Percentiles rank a stretch among this genome's conserved stretches.
phyloP scores from a whole-genome alignment of 2,113 vertebrate species.

The Apodemus sylvaticus region DNA sequence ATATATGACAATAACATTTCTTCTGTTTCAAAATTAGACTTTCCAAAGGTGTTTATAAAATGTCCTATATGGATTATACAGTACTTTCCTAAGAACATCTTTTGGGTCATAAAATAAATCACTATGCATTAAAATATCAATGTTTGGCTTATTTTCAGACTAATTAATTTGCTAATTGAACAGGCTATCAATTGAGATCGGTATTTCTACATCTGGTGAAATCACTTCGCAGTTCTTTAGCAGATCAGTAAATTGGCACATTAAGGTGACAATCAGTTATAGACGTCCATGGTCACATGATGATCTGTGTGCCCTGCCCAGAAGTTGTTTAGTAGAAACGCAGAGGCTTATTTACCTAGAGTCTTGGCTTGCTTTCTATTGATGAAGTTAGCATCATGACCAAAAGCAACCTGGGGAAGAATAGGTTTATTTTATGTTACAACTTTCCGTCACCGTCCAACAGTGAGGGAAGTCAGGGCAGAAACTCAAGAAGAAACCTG shows the following conservation, averaged over 20 bases:
- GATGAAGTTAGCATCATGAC: background rate
- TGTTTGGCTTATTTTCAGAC: constrained; percentile 20
- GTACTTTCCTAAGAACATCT: constrained; percentile 25
- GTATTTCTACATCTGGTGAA: constrained; percentile 22
- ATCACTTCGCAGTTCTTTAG: constrained; percentile 44
- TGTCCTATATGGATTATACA: background rate
- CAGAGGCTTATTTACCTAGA: background rate
- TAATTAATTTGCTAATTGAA: constrained; percentile 48
- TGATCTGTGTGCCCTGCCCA: background rate
- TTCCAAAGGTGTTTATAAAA: constrained; percentile 7
- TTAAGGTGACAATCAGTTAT: background rate
- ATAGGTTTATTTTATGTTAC: background rate
- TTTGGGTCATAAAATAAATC: constrained; percentile 34
- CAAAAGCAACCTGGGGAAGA: background rate
- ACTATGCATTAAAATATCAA: constrained; percentile 19
- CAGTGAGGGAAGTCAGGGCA: background rate
- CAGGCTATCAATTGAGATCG: background rate
- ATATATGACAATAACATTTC: constrained; percentile 34
- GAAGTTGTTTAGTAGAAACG: background rate
- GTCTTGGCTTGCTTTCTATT: background rate
- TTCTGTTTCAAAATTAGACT: constrained; percentile 17
- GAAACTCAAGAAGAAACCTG: background rate
- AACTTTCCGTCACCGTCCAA: background rate
- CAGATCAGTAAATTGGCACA: constrained; percentile 44
- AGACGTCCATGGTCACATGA: background rate